A percentile compares a stretch with the other conserved stretches of the same genome.
Evolutionary conservation across 2,888 invertebrate genomes (phyloP).

Genomic region (Taphrorychus bicolor): DNA sequence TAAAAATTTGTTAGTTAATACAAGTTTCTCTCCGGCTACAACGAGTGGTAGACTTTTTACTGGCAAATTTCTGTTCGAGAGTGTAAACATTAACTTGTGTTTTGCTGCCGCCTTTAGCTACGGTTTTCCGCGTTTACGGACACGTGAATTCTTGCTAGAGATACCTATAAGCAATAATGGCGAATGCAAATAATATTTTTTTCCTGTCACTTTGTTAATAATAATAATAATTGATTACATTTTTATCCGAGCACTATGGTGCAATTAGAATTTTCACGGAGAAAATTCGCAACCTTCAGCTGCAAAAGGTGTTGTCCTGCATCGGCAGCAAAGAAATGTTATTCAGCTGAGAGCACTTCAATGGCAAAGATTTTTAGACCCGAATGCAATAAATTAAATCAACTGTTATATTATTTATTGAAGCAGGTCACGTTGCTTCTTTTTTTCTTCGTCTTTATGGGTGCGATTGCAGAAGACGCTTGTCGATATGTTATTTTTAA

Average conservation of each 20-base stretch:
- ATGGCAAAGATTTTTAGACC: background rate
- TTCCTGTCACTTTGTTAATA: too few species aligned
- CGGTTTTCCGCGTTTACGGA: conserved; percentile 21
- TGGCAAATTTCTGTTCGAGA: background rate
- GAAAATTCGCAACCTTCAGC: background rate
- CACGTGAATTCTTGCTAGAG: conserved; percentile 21
- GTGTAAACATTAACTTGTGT: background rate
- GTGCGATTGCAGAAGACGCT: background rate
- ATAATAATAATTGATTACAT: too few species aligned
- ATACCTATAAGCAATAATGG: conserved; percentile 1
- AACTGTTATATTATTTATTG: conserved; percentile 1
- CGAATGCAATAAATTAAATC: background rate
- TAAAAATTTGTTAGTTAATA: background rate
- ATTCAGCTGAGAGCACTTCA: background rate
- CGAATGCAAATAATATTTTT: conserved; percentile 15
- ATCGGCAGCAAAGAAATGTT: background rate
- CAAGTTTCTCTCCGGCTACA: background rate
- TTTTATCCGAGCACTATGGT: too few species aligned
- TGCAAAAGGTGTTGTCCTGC: background rate
- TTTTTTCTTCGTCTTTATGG: background rate
- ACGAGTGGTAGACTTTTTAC: background rate
- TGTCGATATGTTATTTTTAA: background rate
- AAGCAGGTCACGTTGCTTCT: background rate
- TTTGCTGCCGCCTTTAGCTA: conserved; percentile 1
- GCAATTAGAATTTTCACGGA: background rate